These are phyloP conservation scores for Cartodere bifasciata DNA, from an alignment of 2,888 invertebrate species.

Conservation along the genomic window DNA sequence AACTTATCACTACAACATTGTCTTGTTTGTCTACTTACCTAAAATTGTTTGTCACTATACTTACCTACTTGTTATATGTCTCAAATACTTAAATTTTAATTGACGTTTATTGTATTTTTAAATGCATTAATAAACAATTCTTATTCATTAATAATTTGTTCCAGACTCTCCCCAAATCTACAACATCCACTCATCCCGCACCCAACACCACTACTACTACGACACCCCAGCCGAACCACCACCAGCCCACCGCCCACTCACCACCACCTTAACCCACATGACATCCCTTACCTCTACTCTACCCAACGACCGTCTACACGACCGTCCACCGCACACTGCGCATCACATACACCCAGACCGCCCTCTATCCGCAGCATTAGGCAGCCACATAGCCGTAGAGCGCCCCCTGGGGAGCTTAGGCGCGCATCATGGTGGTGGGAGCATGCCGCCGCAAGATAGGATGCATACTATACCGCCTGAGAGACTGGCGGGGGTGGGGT, in stretches of 20 bases:
- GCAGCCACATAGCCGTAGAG: conserved; percentile 16
- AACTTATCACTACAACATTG: too few relatives aligned
- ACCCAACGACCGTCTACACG: conserved; percentile 19
- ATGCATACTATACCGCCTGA: conserved; percentile 22
- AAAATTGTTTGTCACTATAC: too few relatives aligned
- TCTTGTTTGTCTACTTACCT: too few relatives aligned
- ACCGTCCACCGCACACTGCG: conserved; percentile 19
- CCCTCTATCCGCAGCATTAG: conserved; percentile 18
- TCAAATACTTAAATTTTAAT: too few relatives aligned
- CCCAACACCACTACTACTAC: conserved; percentile 41
- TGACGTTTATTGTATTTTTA: too few relatives aligned
- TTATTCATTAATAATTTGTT: conserved; percentile 10
- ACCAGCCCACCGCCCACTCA: conserved; percentile 41
- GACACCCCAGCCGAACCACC: conserved; percentile 49
- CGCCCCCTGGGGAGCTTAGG: conserved; percentile 22
- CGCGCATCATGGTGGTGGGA: conserved; percentile 20
- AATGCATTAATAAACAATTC: too few relatives aligned
- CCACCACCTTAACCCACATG: conserved; percentile 30
- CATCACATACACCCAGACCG: conserved; percentile 21
- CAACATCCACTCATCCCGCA: conserved; percentile 36
- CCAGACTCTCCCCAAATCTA: conserved; percentile 56
- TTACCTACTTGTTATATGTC: too few relatives aligned
- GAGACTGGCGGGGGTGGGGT: conserved; percentile 28
- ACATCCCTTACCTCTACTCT: conserved; percentile 24
- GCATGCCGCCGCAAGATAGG: conserved; percentile 21